Conservation (phyloP, 1,140 invertebrate species). For the Pseudomyrmex pallidus region DNA sequence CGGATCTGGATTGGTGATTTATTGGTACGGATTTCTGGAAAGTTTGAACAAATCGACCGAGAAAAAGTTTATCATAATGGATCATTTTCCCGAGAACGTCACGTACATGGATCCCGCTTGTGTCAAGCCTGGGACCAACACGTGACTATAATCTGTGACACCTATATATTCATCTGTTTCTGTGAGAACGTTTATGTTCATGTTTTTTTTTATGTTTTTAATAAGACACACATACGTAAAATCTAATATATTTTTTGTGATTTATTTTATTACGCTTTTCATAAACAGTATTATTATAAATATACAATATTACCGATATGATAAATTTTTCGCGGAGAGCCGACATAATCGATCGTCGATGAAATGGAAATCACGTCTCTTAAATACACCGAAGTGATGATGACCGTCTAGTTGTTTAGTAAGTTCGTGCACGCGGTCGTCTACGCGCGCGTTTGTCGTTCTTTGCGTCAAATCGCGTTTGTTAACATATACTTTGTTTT, state of each 20-base stretch:
- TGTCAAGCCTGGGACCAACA: slow-evolving; percentile 46
- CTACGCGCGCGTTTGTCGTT: no score
- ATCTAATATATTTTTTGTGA: no score
- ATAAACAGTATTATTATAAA: background rate
- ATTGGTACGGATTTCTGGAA: slow-evolving; percentile 97
- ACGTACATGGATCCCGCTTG: slow-evolving; percentile 78
- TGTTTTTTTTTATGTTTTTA: no score
- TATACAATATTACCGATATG: background rate
- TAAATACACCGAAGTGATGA: background rate
- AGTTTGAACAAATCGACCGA: slow-evolving; percentile 87
- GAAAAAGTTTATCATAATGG: slow-evolving; percentile 89
- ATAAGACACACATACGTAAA: no score
- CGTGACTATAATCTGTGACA: slow-evolving; percentile 38
- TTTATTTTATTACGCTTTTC: background rate
- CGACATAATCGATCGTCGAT: background rate
- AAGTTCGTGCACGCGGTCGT: no score
- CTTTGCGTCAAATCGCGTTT: no score
- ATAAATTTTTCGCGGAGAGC: background rate
- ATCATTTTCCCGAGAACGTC: slow-evolving; percentile 87
- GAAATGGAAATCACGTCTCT: background rate
- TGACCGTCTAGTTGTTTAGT: no score
- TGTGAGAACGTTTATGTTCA: no score
- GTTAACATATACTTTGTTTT: background rate
- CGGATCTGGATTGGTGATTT: slow-evolving; percentile 97
- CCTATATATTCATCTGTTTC: no score